Percentiles rank a stretch among this genome's conserved stretches.
Conservation (phyloP, 2,888 invertebrate species). For the Sisyra terminalis region DNA sequence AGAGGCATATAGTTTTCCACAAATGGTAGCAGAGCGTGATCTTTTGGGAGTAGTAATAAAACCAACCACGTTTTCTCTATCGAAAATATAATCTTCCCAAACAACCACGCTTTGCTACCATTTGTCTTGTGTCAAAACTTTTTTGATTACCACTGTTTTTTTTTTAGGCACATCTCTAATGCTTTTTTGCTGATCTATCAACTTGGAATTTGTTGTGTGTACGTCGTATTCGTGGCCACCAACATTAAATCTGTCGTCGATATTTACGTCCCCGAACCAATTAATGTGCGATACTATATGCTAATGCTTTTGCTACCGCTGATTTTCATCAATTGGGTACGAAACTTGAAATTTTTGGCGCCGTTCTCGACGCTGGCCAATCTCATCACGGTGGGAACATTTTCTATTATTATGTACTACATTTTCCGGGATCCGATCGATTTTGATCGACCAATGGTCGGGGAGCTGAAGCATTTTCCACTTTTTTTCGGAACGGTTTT, state of each 20-base stretch:
- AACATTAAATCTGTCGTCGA: slow-evolving; percentile 58
- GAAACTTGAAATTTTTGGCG: slow-evolving; percentile 62
- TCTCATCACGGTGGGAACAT: slow-evolving; percentile 54
- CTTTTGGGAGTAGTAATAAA: too few relatives aligned
- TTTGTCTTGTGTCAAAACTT: not conserved
- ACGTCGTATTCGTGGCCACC: slow-evolving; percentile 82
- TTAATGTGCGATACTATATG: slow-evolving; percentile 50
- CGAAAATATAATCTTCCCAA: too few relatives aligned
- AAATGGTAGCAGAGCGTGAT: too few relatives aligned
- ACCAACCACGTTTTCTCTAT: too few relatives aligned
- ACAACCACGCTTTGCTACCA: too few relatives aligned
- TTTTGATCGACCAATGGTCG: slow-evolving; percentile 30
- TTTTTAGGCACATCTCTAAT: slow-evolving; percentile 48
- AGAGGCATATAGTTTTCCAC: too few relatives aligned
- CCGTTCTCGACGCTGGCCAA: slow-evolving; percentile 76
- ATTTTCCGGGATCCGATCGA: slow-evolving; percentile 45
- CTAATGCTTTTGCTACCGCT: slow-evolving; percentile 52
- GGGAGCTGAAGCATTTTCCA: slow-evolving; percentile 40
- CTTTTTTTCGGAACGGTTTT: slow-evolving; percentile 81
- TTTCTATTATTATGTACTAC: slow-evolving; percentile 58
- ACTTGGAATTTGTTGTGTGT: slow-evolving; percentile 91
- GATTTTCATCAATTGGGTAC: slow-evolving; percentile 51
- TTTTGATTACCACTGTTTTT: not conserved
- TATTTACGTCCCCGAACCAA: slow-evolving; percentile 29
- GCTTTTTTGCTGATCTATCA: slow-evolving; percentile 72